Base-by-base conservation (phyloP, 2,113 vertebrate species). In the Atlantisia rogersi region DNA sequence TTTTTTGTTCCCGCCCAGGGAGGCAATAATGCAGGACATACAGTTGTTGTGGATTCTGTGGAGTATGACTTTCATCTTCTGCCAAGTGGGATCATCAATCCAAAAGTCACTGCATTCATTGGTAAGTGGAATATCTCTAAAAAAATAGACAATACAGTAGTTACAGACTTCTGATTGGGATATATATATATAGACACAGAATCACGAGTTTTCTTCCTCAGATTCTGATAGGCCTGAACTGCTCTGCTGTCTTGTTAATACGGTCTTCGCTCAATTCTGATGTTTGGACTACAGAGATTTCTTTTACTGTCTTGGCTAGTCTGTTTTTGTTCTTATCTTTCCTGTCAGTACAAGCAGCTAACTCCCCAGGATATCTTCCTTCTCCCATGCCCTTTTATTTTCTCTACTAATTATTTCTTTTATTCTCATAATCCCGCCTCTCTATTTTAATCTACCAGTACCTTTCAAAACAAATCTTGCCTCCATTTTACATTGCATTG, bases 1-100 rank as follows among this genome's bases (percentile, higher is more conserved):
- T 10, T 37, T 42, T 29, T 73, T 32, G 8, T 9, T 9, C 8
- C 2, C 4, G 11, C 18, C 11, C 87, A 99, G 99, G 99, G 99
- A 84, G 99, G 99, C 58, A 99, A 99, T 98, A 99, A 99, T 95
- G 99, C 99, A 31, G 99, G 99, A 14, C 99, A 99, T 98, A 99
- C 99, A 6, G 99, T 99, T 94, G 99, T 99, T 90, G 99, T 99
- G 32, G 99, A 99, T 98, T 99, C 99, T 39, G 99, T 99, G 82
- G 99, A 99, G 88, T 99, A 99, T 90, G 98, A 99, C 96, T 99
- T 99, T 95, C 99, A 99, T 97, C 99, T 99, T 95, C 98, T 99
- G 88, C 99, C 99, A 94, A 99, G 99, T 97, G 99, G 99, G 94
- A 99, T 99, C 98, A 99, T 99, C 98, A 99, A 99, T 97, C 99